These are phyloP conservation scores for Zhuqinia jingwanae DNA, from an alignment of 2,888 invertebrate genomes.

Conservation along the genomic window DNA sequence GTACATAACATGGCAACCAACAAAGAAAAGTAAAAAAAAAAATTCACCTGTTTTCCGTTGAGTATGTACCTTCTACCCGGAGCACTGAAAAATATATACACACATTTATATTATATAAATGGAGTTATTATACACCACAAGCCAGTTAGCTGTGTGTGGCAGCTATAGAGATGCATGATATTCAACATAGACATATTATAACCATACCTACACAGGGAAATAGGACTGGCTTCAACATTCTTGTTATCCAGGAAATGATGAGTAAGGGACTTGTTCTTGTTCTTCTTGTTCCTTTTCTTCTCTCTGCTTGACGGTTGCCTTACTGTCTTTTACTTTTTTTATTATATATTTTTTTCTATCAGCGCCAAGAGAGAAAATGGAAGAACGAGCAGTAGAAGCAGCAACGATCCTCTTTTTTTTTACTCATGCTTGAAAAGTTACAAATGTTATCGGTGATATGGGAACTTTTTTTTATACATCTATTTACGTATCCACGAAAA, in stretches of 20 bases:
- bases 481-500: too few species aligned
- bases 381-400: too few species aligned
- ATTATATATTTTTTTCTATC: conserved; percentile 42
- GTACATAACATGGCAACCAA: neutral
- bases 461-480: neutral
- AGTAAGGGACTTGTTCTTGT: conserved; percentile 76
- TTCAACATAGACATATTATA: too few species aligned
- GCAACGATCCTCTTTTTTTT: neutral
- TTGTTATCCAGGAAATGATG: conserved; percentile 79
- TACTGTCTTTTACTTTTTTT: neutral
- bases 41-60: conserved; percentile 77
- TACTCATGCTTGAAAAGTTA: conserved; percentile 37
- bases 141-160: neutral
- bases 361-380: conserved; percentile 33
- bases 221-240: conserved; percentile 64
- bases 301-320: conserved; percentile 44
- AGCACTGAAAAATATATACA: neutral
- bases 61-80: conserved; percentile 55
- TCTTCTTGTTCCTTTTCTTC: neutral
- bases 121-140: too few species aligned
- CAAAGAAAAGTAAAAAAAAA: neutral
- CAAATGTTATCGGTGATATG: conserved; percentile 3
- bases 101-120: too few species aligned
- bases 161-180: too few species aligned
- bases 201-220: conserved; percentile 17